Evolutionary conservation across 2,113 vertebrate genomes (phyloP).

Genomic region (Salvelinus sp.): DNA sequence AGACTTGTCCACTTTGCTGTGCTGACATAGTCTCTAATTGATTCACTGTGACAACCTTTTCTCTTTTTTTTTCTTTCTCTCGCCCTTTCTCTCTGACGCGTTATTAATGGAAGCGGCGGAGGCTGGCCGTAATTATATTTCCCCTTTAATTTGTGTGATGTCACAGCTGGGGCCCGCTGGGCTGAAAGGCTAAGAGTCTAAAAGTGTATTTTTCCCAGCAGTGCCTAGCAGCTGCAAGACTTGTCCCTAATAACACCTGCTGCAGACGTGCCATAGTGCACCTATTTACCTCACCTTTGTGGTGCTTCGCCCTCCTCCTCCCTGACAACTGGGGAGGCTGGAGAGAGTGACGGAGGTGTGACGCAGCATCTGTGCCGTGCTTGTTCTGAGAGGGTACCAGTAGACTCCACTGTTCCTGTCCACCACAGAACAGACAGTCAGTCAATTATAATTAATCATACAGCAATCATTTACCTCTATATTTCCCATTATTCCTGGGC

Average conservation of each 20-base stretch:
- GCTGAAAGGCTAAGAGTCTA: constrained; percentile 18
- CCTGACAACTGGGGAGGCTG: not conserved
- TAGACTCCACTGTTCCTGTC: not conserved
- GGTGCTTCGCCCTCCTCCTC: no score
- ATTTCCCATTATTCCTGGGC: no score
- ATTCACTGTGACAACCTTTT: constrained; percentile 14
- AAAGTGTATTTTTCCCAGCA: constrained; percentile 9
- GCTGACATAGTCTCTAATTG: constrained; percentile 17
- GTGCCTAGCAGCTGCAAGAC: constrained; percentile 4
- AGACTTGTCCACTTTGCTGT: constrained; percentile 25
- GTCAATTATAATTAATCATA: no score
- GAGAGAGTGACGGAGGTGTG: no score
- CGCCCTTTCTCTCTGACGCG: not conserved
- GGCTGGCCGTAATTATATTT: constrained; percentile 30
- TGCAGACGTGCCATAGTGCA: constrained; percentile 1
- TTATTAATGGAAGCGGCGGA: constrained; percentile 8
- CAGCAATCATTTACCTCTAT: no score
- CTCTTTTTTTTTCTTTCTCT: not conserved
- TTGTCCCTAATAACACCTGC: constrained; percentile 23
- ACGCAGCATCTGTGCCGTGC: not conserved
- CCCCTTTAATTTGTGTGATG: constrained; percentile 26
- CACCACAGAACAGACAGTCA: not conserved
- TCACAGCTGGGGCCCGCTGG: constrained; percentile 22
- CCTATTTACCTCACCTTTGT: not conserved
- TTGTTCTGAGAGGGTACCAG: not conserved